phyloP scores from a whole-genome alignment of 2,888 invertebrate genomes.

The Yponomeuta plumbellus region DNA sequence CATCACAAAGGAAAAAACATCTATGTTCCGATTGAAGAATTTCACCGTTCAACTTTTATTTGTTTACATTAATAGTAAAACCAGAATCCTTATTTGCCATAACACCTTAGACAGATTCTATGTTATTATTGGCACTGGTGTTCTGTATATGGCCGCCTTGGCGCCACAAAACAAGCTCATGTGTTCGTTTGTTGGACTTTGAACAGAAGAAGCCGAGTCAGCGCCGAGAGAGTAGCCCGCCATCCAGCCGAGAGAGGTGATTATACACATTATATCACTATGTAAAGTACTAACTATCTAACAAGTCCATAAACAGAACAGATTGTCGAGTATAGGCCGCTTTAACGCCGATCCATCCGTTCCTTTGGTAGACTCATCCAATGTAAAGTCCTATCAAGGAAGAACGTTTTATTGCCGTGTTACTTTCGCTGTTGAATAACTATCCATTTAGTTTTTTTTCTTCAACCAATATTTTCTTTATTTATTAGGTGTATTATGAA shows the following conservation, averaged over 20 bases:
- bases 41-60: not conserved
- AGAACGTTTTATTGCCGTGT: no score
- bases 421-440: no score
- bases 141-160: conserved; percentile 30
- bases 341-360: not conserved
- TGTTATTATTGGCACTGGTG: conserved; percentile 74
- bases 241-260: conserved; percentile 60
- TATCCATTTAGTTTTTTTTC: no score
- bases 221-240: conserved; percentile 57
- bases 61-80: conserved; percentile 6
- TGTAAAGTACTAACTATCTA: not conserved
- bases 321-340: no score
- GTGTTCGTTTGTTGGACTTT: conserved; percentile 42
- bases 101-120: conserved; percentile 60
- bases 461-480: no score
- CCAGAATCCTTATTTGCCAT: conserved; percentile 56
- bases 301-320: no score
- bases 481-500: no score
- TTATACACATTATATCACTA: conserved; percentile 8
- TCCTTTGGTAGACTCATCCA: no score
- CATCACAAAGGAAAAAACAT: not conserved
- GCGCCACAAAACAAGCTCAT: conserved; percentile 2
- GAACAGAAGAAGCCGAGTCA: conserved; percentile 68
- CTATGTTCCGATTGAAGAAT: not conserved
- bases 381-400: no score